Base-by-base conservation (phyloP, 2,113 vertebrate genomes). In the Microcebus murinus region DNA sequence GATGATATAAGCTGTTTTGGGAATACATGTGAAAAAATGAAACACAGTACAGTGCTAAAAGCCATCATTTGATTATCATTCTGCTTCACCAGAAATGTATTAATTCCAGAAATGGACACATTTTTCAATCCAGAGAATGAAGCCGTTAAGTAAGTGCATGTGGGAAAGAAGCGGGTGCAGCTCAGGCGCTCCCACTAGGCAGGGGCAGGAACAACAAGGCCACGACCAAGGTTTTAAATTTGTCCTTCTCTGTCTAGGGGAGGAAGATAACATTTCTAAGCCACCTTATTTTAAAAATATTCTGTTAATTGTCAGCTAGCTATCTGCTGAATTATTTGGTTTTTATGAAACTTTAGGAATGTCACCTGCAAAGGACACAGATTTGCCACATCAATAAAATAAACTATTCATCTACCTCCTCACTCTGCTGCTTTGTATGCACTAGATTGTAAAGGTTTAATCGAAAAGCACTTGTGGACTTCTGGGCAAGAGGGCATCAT, bases 11-110 rank as follows among this genome's bases (percentile, higher is more conserved):
- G 95, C 61, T 95, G 39, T 42, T 82, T 61, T 0, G 1, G 65
- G 65, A 98, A 82, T 8, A 61, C 45, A 45, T 10, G 73, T 70
- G 79, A 79, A 82, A 93, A 50, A 79, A 55, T 23, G 15, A 80
- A 68, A 52, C 18, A 68, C 14, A 4, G 42, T 6, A 1, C 50
- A 31, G 27, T n/a, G 55, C 61, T 63, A 27, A 48, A 82, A 50
- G 10, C 18, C 17, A 36, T 36, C n/a, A 5, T 18, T 4, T 59
- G 89, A 36, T 42, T 14, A 48, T 25, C 17, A 13, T 39, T 36
- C 25, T 34, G 74, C 57, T 74, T 92, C 67, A 25, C 21, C 15
- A 88, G 57, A 93, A 70, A 87, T 4, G 15, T 13, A 45, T 17
- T 34, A 6, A 31, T 20, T 89, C 21, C 25, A 85, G 50, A 94